Evolutionary conservation across 35 echinoderm and acorn worm genomes (phyloP).

Genomic region (Patiria miniata): DNA sequence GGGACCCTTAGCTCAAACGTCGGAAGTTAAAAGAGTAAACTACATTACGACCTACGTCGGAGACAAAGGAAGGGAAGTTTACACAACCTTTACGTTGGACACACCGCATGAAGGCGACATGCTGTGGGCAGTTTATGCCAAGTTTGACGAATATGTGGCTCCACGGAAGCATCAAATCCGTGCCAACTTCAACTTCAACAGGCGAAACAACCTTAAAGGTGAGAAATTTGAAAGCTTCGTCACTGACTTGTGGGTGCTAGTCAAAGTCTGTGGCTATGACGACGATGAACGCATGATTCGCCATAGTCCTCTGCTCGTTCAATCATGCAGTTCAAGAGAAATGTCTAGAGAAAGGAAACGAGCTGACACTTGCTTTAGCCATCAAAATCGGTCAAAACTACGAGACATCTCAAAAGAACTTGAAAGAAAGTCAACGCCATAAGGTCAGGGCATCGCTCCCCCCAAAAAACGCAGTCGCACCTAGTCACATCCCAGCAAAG

Average conservation of each 20-base stretch:
- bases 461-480: not conserved
- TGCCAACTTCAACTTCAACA: conserved; percentile 67
- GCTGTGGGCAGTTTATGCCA: conserved; percentile 39
- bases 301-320: conserved; percentile 32
- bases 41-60: conserved; percentile 71
- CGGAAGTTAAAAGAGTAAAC: conserved; percentile 55
- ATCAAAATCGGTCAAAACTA: conserved; percentile 38
- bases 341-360: conserved; percentile 72
- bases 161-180: conserved; percentile 67
- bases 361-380: conserved; percentile 31
- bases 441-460: not conserved
- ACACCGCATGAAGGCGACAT: not conserved
- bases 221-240: conserved; percentile 89
- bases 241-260: conserved; percentile 62
- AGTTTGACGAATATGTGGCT: conserved; percentile 52
- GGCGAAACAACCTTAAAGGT: conserved; percentile 44
- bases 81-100: conserved; percentile 33
- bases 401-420: conserved; percentile 1
- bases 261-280: conserved; percentile 69
- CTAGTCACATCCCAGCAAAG: not conserved
- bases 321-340: conserved; percentile 53
- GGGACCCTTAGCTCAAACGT: conserved; percentile 56
- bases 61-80: conserved; percentile 46
- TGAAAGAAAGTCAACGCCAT: not conserved
- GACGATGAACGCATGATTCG: conserved; percentile 75